Conservation (phyloP, 2,888 invertebrate species). For the Drosophila anomalipes region DNA sequence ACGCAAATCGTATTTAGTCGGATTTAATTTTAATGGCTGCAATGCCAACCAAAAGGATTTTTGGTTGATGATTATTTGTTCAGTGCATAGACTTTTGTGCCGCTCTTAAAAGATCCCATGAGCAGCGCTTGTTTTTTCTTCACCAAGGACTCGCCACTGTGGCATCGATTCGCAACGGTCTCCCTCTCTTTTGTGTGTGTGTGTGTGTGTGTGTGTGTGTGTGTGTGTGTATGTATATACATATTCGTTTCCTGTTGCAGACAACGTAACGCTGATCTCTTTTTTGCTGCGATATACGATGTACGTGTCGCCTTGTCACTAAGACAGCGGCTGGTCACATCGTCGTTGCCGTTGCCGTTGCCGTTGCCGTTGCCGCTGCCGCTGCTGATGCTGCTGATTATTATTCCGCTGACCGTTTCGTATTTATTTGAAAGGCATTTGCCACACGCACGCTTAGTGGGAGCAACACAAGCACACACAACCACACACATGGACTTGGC, state of each 20-base stretch:
- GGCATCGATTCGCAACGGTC: slow-evolving; percentile 14
- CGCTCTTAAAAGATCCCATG: slow-evolving; percentile 4
- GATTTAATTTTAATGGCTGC: background rate
- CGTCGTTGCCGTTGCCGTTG: slow-evolving; percentile 2
- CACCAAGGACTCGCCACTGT: slow-evolving; percentile 12
- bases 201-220: slow-evolving; percentile 11
- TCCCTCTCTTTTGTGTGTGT: background rate
- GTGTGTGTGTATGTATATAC: slow-evolving; percentile 16
- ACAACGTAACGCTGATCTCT: slow-evolving; percentile 63
- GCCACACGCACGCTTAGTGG: slow-evolving; percentile 60
- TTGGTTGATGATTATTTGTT: background rate
- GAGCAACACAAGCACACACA: slow-evolving; percentile 41
- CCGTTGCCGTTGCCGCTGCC: background rate
- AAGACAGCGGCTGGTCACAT: slow-evolving; percentile 45
- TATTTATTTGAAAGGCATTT: slow-evolving; percentile 80
- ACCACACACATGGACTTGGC: slow-evolving; percentile 30
- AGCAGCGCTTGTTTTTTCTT: slow-evolving; percentile 8
- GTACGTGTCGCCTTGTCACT: slow-evolving; percentile 71
- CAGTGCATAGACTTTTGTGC: slow-evolving; percentile 1
- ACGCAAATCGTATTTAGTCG: no score
- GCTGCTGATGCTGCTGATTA: slow-evolving; percentile 64
- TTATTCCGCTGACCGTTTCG: slow-evolving; percentile 81
- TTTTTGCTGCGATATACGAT: slow-evolving; percentile 27
- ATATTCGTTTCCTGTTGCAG: slow-evolving; percentile 66
- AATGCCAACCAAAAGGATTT: background rate